phyloP scores from a whole-genome alignment of 2,888 invertebrate species.

The Stenodema calcarata region DNA sequence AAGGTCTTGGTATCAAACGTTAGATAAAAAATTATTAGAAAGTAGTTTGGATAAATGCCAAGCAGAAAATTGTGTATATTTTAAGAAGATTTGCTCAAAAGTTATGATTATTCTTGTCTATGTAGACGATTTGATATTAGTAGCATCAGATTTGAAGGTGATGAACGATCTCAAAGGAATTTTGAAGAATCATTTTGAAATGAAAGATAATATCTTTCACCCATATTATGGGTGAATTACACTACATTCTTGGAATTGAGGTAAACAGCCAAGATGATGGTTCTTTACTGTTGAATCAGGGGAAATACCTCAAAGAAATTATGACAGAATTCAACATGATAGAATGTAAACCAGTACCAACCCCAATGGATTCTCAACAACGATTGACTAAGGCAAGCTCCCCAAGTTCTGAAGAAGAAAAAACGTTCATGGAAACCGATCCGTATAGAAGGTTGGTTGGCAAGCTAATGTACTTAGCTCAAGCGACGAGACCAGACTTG shows the following conservation, averaged over 20 bases:
- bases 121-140: not conserved
- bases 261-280: not conserved
- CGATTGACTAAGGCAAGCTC: no score
- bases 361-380: no score
- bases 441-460: not conserved
- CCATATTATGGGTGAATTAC: not conserved
- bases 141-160: not conserved
- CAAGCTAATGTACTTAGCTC: not conserved
- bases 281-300: not conserved
- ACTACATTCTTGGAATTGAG: no score
- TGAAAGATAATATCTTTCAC: not conserved
- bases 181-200: not conserved
- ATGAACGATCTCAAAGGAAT: not conserved
- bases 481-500: not conserved
- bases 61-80: not conserved
- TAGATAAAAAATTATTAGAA: not conserved
- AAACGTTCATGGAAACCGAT: not conserved
- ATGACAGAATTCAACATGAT: not conserved
- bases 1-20: not conserved
- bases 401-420: no score
- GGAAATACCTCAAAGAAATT: no score
- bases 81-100: not conserved
- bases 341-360: not conserved
- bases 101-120: not conserved
- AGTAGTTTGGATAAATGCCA: not conserved